These are phyloP conservation scores for Pelagia noctiluca DNA, from an alignment of 30 jellyfish, hydroid and myxozoan genomes.

Conservation along the genomic window DNA sequence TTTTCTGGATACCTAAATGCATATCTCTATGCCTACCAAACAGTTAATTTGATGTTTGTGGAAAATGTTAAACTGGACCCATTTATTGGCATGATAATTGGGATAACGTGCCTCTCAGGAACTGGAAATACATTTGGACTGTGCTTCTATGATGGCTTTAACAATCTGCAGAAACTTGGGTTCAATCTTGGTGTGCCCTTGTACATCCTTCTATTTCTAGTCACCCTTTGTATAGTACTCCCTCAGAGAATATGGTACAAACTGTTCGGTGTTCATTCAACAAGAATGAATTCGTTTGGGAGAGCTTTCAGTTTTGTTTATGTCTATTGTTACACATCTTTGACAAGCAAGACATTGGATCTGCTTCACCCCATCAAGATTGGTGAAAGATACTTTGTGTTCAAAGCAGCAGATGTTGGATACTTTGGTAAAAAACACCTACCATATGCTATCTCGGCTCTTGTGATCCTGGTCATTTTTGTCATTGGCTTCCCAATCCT, in stretches of 20 bases:
- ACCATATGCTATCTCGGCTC: slow-evolving; percentile 69
- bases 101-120: slow-evolving; percentile 78
- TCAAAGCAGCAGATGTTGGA: slow-evolving; percentile 65
- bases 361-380: slow-evolving; percentile 77
- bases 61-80: slow-evolving; percentile 61
- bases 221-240: slow-evolving; percentile 62
- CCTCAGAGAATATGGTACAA: slow-evolving; percentile 64
- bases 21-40: slow-evolving; percentile 83
- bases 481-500: slow-evolving; percentile 83
- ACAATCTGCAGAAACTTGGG: slow-evolving; percentile 74
- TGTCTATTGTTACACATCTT: slow-evolving; percentile 76
- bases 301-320: slow-evolving; percentile 91
- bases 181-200: slow-evolving; percentile 78
- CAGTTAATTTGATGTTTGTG: slow-evolving; percentile 60
- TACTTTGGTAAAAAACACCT: slow-evolving; percentile 68
- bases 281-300: slow-evolving; percentile 83
- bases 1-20: slow-evolving; percentile 95
- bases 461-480: slow-evolving; percentile 59
- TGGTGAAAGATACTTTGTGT: slow-evolving; percentile 41
- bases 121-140: slow-evolving; percentile 90
- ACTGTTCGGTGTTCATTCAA: slow-evolving; percentile 41
- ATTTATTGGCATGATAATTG: slow-evolving; percentile 78
- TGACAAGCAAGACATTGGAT: slow-evolving; percentile 80
- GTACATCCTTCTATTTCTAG: slow-evolving; percentile 61
- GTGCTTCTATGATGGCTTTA: slow-evolving; percentile 83